Conservation (phyloP, 2,797 vertebrate species). For the Sebastolobus altivelis region DNA sequence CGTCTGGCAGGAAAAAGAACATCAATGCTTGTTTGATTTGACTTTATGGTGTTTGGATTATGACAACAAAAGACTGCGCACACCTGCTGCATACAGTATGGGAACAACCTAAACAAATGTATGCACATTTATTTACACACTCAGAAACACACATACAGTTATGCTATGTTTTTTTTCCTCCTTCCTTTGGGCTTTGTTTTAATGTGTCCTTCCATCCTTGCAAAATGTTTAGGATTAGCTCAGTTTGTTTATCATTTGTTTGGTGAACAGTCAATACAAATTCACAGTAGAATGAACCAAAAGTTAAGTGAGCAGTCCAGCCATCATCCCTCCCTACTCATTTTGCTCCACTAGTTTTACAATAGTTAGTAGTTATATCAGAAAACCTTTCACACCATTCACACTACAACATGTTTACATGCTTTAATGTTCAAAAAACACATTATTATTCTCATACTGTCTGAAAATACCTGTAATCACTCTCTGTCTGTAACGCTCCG, state of each 20-base stretch:
- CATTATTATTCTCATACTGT: no score
- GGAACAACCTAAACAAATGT: conserved; percentile 14
- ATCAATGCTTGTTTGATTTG: conserved; percentile 60
- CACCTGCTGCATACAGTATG: conserved; percentile 43
- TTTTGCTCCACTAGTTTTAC: background rate
- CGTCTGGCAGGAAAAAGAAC: conserved; percentile 33
- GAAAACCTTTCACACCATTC: background rate
- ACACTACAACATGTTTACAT: background rate
- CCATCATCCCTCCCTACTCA: no score
- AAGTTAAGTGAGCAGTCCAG: background rate
- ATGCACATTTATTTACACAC: conserved; percentile 1
- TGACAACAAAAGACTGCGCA: conserved; percentile 29
- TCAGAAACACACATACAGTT: background rate
- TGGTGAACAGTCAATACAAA: conserved; percentile 1
- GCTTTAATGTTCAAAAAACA: background rate
- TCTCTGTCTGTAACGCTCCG: no score
- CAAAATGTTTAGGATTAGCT: conserved; percentile 39
- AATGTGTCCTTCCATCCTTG: conserved; percentile 30
- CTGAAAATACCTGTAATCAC: no score
- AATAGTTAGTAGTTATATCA: background rate
- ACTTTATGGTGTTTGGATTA: conserved; percentile 52
- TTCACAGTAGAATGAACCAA: background rate
- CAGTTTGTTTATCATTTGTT: conserved; percentile 72
- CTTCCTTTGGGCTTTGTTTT: background rate
- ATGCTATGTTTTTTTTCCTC: background rate